phyloP scores from a whole-genome alignment of 1,140 invertebrate species.

The Drosophila melanogaster region Release_6_plus_ISO1_MT NT_033777.3:26730001-26730500 shows the following conservation, averaged over 20 bases:
- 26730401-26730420: constrained; percentile 54
- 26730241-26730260: constrained; percentile 19
- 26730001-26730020: constrained; percentile 62
- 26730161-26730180: too few species aligned
- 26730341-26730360: not conserved
- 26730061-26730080: constrained; percentile 37
- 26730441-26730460: constrained; percentile 40
- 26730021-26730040: constrained; percentile 59
- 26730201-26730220: too few species aligned
- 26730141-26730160: constrained; percentile 41
- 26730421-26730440: constrained; percentile 55
- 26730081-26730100: constrained; percentile 65
- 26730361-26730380: not conserved
- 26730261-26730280: constrained; percentile 43
- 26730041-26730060: constrained; percentile 39
- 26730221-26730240: constrained; percentile 44
- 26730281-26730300: constrained; percentile 28
- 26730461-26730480: constrained; percentile 22
- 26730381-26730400: not conserved
- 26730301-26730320: constrained; percentile 31
- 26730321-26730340: constrained; percentile 53
- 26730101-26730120: constrained; percentile 54
- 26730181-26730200: too few species aligned
- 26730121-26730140: constrained; percentile 32
- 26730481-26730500: constrained; percentile 43